A percentile compares a stretch with the other conserved stretches of the same genome.
Conservation (phyloP, 1,140 invertebrate genomes). For the Arctopsyche grandis region DNA sequence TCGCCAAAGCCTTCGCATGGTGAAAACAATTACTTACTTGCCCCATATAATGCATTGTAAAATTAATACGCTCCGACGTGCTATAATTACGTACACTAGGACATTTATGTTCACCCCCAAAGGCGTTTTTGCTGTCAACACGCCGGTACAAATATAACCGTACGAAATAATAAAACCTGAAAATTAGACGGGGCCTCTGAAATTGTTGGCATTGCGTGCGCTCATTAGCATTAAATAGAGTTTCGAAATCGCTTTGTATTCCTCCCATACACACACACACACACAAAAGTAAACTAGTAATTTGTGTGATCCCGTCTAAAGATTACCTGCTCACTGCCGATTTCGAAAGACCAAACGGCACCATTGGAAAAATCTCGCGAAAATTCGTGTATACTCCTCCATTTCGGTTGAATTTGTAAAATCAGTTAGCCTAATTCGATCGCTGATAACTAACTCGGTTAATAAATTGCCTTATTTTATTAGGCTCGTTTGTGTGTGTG, state of each 20-base stretch:
- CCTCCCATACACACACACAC: neutral
- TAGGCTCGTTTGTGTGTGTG: neutral
- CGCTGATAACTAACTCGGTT: neutral
- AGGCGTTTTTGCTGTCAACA: too few species aligned
- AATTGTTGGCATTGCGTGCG: conserved; percentile 20
- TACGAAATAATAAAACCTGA: neutral
- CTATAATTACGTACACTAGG: neutral
- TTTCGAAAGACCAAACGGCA: neutral
- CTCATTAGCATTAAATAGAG: conserved; percentile 29
- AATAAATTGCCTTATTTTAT: conserved; percentile 14
- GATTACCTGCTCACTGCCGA: neutral
- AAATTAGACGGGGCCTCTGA: neutral
- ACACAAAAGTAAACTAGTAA: conserved; percentile 12
- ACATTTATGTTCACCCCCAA: neutral
- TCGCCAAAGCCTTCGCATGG: neutral
- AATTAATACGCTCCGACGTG: conserved; percentile 5
- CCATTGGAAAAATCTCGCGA: too few species aligned
- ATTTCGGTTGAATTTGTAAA: too few species aligned
- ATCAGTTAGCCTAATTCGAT: conserved; percentile 23
- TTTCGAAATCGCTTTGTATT: conserved; percentile 31
- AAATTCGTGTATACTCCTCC: neutral
- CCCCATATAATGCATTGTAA: conserved; percentile 6
- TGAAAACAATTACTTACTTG: conserved; percentile 15
- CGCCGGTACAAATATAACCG: too few species aligned
- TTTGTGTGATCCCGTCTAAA: conserved; percentile 14